Evolutionary conservation across 2,797 vertebrate species (phyloP), one percentile per base, ranked within the genome.

Genomic region (Novumbra hubbsi): DNA sequence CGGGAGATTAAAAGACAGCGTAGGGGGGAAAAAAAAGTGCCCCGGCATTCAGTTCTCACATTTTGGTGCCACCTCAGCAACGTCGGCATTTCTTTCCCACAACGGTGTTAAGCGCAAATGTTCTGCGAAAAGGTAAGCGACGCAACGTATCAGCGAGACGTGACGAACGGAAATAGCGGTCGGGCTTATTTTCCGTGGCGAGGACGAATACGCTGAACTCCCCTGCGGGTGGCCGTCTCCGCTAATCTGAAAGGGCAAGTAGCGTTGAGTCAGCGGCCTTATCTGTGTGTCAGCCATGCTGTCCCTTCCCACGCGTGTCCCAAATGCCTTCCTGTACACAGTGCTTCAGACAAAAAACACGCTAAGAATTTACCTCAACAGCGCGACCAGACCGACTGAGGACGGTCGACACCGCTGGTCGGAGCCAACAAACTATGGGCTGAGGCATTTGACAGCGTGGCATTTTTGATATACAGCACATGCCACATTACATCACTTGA

Each of bases 61-160:
- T 3, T 78, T 88, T 90, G 84, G 86, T 90, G 90, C 88, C 87
- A 87, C 88, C 87, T 92, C 88, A 91, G 91, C 90, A 90, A 80
- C 77, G 73, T 16, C 86, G 87, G 89, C 82, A 76, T 87, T 88
- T 30, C 49, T 17, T 17, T 77, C 79, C 81, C 78, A 86, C 88
- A 87, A 89, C 88, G 85, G 85, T 90, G 86, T 81, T 76, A 16
- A 15, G 82, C 78, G 70, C 81, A 72, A 68, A 72, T 68, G 84
- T 86, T 83, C 78, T 73, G 1, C 41, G 12, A 69, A 76, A 76
- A n/a, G 41, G 57, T 74, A 8, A 8, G 64, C 75, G 75, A 77
- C 84, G 77, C 82, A 78, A 76, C 9, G 79, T 83, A 90, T 90
- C 89, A 86, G 86, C 86, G 83, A 82, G 87, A 89, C 90, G 89